Evolutionary conservation across 2,888 invertebrate genomes (phyloP).

Genomic region (Mythimna ferrago): DNA sequence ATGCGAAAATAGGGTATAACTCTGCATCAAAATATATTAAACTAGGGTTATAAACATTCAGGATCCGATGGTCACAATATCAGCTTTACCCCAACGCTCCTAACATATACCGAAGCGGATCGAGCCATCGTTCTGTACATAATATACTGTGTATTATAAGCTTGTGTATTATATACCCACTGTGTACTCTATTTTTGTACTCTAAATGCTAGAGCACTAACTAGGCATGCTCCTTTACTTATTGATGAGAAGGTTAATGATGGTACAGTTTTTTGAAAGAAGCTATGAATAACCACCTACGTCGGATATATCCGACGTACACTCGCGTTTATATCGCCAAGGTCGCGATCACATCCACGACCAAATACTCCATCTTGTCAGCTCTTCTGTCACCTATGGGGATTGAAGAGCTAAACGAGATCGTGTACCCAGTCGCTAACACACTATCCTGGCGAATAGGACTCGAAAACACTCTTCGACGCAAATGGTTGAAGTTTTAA

Average conservation of each 20-base stretch:
- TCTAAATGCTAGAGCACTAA: conserved; percentile 46
- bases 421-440: no score
- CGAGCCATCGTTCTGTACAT: conserved; percentile 74
- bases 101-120: conserved; percentile 54
- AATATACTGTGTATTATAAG: conserved; percentile 41
- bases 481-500: no score
- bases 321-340: no score
- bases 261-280: conserved; percentile 23
- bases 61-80: background rate
- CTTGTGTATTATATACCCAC: conserved; percentile 40
- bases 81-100: conserved; percentile 49
- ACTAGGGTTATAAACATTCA: background rate
- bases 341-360: no score
- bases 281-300: background rate
- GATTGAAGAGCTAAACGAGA: no score
- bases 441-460: no score
- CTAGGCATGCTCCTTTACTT: conserved; percentile 57
- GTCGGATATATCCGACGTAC: no score
- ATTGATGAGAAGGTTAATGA: conserved; percentile 19
- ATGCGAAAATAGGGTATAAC: no score
- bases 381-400: no score
- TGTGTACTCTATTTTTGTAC: conserved; percentile 23
- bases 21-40: no score
- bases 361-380: no score
- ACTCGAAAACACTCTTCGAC: no score